A percentile compares a stretch with the other conserved stretches of the same genome.
These are phyloP conservation scores for Lithosia quadra DNA, from an alignment of 2,888 invertebrate genomes.

Conservation along the genomic window DNA sequence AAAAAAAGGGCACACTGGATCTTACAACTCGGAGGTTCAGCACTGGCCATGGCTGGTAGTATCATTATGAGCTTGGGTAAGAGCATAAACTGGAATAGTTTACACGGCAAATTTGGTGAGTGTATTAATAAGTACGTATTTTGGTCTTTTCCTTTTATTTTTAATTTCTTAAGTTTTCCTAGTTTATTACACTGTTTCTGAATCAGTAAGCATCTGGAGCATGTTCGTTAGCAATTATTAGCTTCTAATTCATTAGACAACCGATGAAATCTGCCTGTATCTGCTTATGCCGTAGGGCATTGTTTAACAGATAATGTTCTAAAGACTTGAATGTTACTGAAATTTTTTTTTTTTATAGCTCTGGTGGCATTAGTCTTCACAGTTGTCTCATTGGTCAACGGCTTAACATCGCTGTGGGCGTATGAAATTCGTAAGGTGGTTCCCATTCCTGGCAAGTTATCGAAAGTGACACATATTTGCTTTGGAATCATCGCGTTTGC, in stretches of 20 bases:
- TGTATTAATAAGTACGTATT: neutral
- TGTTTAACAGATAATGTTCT: neutral
- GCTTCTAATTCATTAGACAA: neutral
- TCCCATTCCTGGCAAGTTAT: constrained; percentile 39
- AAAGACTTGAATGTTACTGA: neutral
- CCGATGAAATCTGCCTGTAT: neutral
- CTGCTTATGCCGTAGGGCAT: neutral
- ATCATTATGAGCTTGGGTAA: constrained; percentile 65
- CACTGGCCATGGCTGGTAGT: constrained; percentile 69
- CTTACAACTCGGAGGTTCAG: constrained; percentile 71
- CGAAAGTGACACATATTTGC: constrained; percentile 50
- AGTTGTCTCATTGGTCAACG: constrained; percentile 46
- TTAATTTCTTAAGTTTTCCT: neutral
- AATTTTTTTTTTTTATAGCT: constrained; percentile 27
- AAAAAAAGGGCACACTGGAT: constrained; percentile 72
- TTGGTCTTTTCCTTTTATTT: neutral
- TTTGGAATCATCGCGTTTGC: constrained; percentile 48
- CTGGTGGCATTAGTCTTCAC: constrained; percentile 52
- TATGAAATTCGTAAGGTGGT: constrained; percentile 38
- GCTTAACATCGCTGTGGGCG: constrained; percentile 49
- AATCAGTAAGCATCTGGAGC: neutral
- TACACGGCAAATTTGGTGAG: constrained; percentile 70
- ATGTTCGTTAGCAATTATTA: neutral
- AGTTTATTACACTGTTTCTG: no score
- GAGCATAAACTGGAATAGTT: constrained; percentile 61